Conservation (phyloP, 2,113 vertebrate genomes). For the Pionites leucogaster region DNA sequence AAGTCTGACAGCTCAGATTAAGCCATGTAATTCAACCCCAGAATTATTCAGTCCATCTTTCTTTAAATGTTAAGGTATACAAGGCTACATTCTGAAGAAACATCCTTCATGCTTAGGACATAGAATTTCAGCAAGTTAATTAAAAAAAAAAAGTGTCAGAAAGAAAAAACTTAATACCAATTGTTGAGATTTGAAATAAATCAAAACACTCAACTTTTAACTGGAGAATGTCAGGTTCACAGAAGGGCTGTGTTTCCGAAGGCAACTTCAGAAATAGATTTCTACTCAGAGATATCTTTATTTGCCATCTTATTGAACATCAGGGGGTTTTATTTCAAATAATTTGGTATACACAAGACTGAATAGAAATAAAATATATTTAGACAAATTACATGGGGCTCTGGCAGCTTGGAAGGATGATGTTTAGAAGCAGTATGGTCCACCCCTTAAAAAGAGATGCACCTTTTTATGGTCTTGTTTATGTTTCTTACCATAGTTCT, state of each 20-base stretch:
- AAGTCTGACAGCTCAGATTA: background rate
- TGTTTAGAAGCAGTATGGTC: background rate
- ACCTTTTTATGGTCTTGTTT: background rate
- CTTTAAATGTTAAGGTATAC: background rate
- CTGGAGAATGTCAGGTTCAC: background rate
- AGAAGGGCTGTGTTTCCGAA: background rate
- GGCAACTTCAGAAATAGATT: background rate
- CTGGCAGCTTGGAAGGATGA: background rate
- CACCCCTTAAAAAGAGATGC: background rate
- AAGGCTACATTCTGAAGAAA: background rate
- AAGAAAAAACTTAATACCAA: background rate
- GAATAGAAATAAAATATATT: background rate
- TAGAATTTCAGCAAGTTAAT: background rate
- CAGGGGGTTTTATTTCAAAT: background rate
- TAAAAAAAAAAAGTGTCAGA: background rate
- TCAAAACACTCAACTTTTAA: background rate
- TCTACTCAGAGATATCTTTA: background rate
- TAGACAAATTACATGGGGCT: background rate
- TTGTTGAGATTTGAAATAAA: background rate
- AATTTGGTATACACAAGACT: background rate
- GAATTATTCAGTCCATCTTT: background rate
- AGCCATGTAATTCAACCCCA: background rate
- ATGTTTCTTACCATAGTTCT: background rate
- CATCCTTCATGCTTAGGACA: background rate
- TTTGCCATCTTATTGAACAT: background rate